phyloP scores from a whole-genome alignment of 2,888 invertebrate genomes.

The Blera fallax region DNA sequence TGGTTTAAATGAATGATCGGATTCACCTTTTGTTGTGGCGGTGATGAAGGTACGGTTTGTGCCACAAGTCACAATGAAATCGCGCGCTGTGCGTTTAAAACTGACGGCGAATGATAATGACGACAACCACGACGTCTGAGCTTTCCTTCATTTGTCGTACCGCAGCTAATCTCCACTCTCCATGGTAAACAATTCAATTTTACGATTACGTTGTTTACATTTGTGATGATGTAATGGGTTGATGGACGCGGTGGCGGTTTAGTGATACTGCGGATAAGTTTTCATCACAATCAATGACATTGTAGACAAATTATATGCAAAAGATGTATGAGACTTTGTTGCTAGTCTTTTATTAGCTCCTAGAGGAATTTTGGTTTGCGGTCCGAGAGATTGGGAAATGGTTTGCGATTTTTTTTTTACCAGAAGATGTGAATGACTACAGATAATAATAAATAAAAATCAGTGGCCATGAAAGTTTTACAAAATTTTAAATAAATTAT shows the following conservation, averaged over 20 bases:
- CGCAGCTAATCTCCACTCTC: constrained; percentile 15
- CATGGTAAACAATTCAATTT: constrained; percentile 59
- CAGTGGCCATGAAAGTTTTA: not conserved
- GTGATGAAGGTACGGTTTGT: constrained; percentile 12
- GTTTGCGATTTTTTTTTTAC: not conserved
- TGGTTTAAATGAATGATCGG: constrained; percentile 37
- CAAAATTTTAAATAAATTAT: not conserved
- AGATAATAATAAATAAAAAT: not conserved
- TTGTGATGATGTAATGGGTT: constrained; percentile 53
- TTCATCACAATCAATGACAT: constrained; percentile 39
- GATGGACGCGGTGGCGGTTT: constrained; percentile 33
- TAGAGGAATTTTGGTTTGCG: constrained; percentile 4
- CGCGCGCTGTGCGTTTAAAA: constrained; percentile 8
- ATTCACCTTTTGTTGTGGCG: constrained; percentile 23
- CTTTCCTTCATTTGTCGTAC: constrained; percentile 27
- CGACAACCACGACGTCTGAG: not conserved
- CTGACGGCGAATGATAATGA: constrained; percentile 33
- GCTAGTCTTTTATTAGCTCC: constrained; percentile 8
- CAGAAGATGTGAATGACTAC: not conserved
- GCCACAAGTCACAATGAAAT: constrained; percentile 44
- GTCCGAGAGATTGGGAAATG: constrained; percentile 19
- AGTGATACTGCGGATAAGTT: constrained; percentile 45
- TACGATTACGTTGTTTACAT: constrained; percentile 67
- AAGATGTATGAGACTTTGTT: constrained; percentile 25
- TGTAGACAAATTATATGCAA: not conserved